Base-by-base conservation (phyloP, 2,113 vertebrate species). In the Oxygymnocypris stewartii region DNA sequence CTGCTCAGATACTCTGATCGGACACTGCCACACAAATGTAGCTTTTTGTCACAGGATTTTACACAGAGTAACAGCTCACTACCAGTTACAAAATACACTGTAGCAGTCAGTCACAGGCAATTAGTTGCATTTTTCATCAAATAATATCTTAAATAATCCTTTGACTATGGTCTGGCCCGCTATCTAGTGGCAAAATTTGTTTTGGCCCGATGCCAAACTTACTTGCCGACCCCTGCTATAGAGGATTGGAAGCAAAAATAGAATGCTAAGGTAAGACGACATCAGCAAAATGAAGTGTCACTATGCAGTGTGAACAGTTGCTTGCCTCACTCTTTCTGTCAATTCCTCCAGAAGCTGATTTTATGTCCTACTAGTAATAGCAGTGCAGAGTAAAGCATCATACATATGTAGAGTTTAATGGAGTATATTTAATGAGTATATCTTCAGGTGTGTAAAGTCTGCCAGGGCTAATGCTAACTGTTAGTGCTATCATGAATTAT, bases 201-300 rank as follows among this genome's bases (percentile, higher is more conserved):
- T n/a, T n/a, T n/a, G n/a, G n/a, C n/a, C n/a, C n/a, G n/a, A n/a
- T n/a, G n/a, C n/a, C n/a, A n/a, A n/a, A n/a, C n/a, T n/a, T n/a
- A n/a, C n/a, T n/a, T n/a, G n/a, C n/a, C n/a, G n/a, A n/a, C n/a
- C n/a, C n/a, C n/a, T n/a, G n/a, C 73, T 76, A 13, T 47, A 73
- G 37, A 40, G 69, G 69, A n/a, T 23, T 73, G 37, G 69, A 12
- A 47, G 23, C 42, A 76, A 76, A 75, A 76, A 75, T 75, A 75
- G 25, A 47, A 47, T 47, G 12, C 73, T 25, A 75, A 14, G 73
- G 11, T 14, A 75, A 75, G 73, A 47, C 6, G 42, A n/a, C 23
- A 75, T 47, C 73, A 75, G 73, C n/a, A 75, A 47, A 25, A 25
- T 25, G 23, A 75, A 75, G 40, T 25, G 42, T 75, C 42, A 75